Base-by-base conservation (phyloP, 2,888 invertebrate species). In the Caenorhabditis zanzibari region DNA sequence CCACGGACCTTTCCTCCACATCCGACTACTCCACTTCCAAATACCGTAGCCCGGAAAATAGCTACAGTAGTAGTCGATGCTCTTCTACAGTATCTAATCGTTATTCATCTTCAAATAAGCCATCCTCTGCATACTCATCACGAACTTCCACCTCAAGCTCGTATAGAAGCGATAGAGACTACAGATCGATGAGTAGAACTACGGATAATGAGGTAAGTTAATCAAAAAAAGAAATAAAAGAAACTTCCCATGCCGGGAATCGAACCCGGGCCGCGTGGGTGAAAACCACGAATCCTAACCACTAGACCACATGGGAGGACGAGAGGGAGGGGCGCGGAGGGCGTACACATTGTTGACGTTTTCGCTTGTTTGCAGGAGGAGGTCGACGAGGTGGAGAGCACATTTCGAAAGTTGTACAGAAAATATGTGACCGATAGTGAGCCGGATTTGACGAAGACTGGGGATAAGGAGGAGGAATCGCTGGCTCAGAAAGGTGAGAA, bases 201-300 rank as follows among this genome's bases (percentile, higher is more conserved):
- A 64, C 71, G 49, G 82, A 82, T 69, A 73, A 73, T 32, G 81
- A 81, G 69, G 74, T 74, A 2, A 52, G 56, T 44, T 10, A 24
- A 4, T 14, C 5, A 26, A 32, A 32, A 58, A 28, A n/a, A 54
- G n/a, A 54, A 26, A 22, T 32, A 59, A 61, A 80, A 66, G 44
- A 28, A 77, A 75, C 52, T 88, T 88, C 86, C 88, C 86, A 86
- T 86, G 86, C 88, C 88, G 88, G 88, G 88, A 88, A 86, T 88
- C 88, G 88, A 88, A 88, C 88, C 88, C 88, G 88, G 88, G 88
- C 88, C 88, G 88, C 86, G 86, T 86, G 88, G 88, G 88, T 88
- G 88, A 88, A 88, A 88, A 88, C 88, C 88, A 87, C 86, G 87
- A 87, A 86, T 87, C 86, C 87, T 87, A 87, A 87, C 86, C 87